Conservation (phyloP, 2,113 vertebrate species). For the Atherinomorus stipes region DNA sequence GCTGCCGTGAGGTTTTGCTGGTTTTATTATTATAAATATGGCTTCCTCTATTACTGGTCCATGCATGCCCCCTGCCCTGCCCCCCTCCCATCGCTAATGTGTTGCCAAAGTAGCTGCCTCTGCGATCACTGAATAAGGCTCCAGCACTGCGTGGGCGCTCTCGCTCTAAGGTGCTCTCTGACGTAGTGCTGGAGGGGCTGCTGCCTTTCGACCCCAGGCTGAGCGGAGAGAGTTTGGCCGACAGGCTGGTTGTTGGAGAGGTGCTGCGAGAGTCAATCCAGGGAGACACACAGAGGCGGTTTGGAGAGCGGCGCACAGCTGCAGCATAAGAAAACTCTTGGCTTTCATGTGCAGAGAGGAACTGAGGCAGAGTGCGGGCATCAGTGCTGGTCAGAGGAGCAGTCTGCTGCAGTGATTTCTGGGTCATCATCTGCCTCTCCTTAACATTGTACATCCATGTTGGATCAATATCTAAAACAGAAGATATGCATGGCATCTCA, state of each 20-base stretch:
- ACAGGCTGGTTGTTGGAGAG: conserved; percentile 86
- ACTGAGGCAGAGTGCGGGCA: conserved; percentile 83
- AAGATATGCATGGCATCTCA: not conserved
- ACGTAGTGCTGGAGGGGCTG: conserved; percentile 92
- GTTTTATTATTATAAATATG: conserved; percentile 63
- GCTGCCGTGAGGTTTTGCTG: conserved; percentile 68
- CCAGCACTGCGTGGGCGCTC: conserved; percentile 81
- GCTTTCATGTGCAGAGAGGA: conserved; percentile 85
- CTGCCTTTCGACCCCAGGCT: conserved; percentile 94
- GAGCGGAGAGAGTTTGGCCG: conserved; percentile 86
- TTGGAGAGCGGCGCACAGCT: conserved; percentile 87
- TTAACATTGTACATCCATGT: conserved; percentile 89
- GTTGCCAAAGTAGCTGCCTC: conserved; percentile 74
- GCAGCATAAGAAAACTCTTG: conserved; percentile 91
- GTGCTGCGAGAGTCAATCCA: conserved; percentile 89
- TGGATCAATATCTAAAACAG: conserved; percentile 79
- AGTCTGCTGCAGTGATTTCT: conserved; percentile 74
- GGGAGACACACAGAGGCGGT: conserved; percentile 70
- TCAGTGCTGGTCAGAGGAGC: conserved; percentile 80
- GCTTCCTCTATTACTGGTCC: conserved; percentile 50
- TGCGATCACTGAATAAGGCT: conserved; percentile 57
- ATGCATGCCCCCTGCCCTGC: conserved; percentile 48
- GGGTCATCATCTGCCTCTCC: conserved; percentile 83
- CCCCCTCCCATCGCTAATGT: conserved; percentile 56
- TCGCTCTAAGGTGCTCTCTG: conserved; percentile 86